A percentile compares a stretch with the other conserved stretches of the same genome.
Evolutionary conservation across 2,888 invertebrate species (phyloP).

Genomic region (Plagiodera versicolora): DNA sequence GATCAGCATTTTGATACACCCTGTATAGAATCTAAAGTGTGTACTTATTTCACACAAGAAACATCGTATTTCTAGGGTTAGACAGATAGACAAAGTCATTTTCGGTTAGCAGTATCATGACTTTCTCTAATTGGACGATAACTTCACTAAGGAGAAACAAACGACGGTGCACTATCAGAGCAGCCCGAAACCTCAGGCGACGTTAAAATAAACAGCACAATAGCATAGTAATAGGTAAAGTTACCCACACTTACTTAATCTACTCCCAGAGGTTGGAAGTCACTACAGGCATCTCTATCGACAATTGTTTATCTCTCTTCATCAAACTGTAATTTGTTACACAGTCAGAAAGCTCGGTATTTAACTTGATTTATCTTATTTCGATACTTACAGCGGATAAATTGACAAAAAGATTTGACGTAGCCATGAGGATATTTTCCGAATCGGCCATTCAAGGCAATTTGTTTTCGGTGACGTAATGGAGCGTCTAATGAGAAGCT

Average conservation of each 20-base stretch:
- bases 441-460: slow-evolving; percentile 38
- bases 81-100: neutral
- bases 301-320: no score
- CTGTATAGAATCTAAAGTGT: neutral
- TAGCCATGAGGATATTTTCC: slow-evolving; percentile 18
- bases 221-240: slow-evolving; percentile 53
- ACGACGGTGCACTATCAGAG: slow-evolving; percentile 23
- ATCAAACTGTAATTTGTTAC: no score
- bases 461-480: slow-evolving; percentile 57
- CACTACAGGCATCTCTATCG: no score
- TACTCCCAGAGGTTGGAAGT: slow-evolving; percentile 36
- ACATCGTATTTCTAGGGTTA: no score
- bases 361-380: no score
- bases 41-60: neutral
- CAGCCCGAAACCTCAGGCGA: slow-evolving; percentile 28
- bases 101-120: neutral
- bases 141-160: slow-evolving; percentile 32
- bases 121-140: slow-evolving; percentile 34
- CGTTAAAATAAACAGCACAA: slow-evolving; percentile 50
- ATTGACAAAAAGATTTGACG: neutral
- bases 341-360: no score
- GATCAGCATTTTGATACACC: no score
- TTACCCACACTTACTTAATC: slow-evolving; percentile 55
- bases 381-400: no score
- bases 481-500: slow-evolving; percentile 56